phyloP scores from a whole-genome alignment of 2,888 invertebrate genomes.

The Tridacna crocea region DNA sequence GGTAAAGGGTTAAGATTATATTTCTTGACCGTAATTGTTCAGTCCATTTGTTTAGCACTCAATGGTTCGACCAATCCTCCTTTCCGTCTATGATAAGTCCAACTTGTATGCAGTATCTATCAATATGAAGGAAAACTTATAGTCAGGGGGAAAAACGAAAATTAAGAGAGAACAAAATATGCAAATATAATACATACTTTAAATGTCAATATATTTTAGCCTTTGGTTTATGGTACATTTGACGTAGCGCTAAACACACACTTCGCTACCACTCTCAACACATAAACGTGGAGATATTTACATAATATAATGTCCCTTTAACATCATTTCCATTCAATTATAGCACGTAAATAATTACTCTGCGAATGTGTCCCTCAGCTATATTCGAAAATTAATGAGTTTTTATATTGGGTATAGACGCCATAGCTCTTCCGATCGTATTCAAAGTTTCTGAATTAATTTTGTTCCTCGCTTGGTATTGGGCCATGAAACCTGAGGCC shows the following conservation, averaged over 20 bases:
- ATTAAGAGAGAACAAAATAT: neutral
- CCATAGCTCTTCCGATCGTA: constrained; percentile 41
- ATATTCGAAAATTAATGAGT: constrained; percentile 50
- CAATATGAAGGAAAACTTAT: too few species aligned
- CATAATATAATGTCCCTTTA: constrained; percentile 55
- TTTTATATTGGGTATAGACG: constrained; percentile 49
- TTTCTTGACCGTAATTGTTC: too few species aligned
- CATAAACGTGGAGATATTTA: constrained; percentile 39
- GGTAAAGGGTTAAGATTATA: too few species aligned
- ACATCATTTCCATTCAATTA: constrained; percentile 48
- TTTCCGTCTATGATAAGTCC: too few species aligned
- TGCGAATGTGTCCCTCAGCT: constrained; percentile 36
- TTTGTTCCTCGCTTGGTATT: constrained; percentile 42
- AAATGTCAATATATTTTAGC: neutral
- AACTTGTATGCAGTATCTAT: too few species aligned
- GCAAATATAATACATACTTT: neutral
- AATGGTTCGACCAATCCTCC: too few species aligned
- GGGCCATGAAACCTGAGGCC: constrained; percentile 44
- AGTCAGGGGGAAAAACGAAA: too few species aligned
- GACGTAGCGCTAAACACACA: neutral
- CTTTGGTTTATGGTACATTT: neutral
- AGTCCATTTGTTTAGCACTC: too few species aligned
- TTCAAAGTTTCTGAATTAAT: constrained; percentile 49
- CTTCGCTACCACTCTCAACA: constrained; percentile 3
- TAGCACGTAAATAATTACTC: constrained; percentile 56